Percentiles rank a stretch among this genome's conserved stretches.
These are phyloP conservation scores for Cairina moschata DNA, from an alignment of 2,113 vertebrate genomes.

Conservation along the genomic window DNA sequence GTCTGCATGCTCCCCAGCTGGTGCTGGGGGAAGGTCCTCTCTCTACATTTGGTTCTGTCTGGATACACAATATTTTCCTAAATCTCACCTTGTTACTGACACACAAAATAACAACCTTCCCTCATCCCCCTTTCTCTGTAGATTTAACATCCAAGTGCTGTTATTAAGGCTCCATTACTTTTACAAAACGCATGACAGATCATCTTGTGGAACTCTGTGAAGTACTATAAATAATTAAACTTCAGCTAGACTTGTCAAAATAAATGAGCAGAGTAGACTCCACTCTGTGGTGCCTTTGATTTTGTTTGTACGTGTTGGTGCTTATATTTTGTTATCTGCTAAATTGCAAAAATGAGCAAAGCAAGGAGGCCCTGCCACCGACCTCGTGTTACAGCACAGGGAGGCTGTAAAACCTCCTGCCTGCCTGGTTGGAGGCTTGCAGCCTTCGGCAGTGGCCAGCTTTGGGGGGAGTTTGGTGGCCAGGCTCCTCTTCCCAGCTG, in stretches of 20 bases:
- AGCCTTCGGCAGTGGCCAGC: neutral
- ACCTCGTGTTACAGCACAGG: neutral
- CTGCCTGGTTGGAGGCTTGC: neutral
- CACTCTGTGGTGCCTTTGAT: neutral
- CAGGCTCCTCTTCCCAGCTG: neutral
- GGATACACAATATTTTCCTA: neutral
- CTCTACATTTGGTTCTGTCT: neutral
- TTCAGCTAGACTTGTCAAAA: slow-evolving; percentile 23
- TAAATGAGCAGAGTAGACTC: neutral
- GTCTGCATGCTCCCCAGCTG: neutral
- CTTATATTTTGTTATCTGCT: neutral
- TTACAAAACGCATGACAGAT: neutral
- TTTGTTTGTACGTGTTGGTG: neutral
- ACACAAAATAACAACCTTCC: neutral
- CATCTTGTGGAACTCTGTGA: neutral
- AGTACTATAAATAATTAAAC: slow-evolving; percentile 22
- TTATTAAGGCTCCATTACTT: neutral
- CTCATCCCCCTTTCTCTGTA: neutral
- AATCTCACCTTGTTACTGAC: neutral
- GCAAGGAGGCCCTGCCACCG: neutral
- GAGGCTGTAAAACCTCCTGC: neutral
- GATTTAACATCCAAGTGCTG: neutral
- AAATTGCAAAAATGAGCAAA: neutral
- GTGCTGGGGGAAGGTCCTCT: neutral
- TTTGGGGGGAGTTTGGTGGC: neutral